Evolutionary conservation across 2,888 invertebrate genomes (phyloP).

Genomic region (Megaustenia siamemsis): DNA sequence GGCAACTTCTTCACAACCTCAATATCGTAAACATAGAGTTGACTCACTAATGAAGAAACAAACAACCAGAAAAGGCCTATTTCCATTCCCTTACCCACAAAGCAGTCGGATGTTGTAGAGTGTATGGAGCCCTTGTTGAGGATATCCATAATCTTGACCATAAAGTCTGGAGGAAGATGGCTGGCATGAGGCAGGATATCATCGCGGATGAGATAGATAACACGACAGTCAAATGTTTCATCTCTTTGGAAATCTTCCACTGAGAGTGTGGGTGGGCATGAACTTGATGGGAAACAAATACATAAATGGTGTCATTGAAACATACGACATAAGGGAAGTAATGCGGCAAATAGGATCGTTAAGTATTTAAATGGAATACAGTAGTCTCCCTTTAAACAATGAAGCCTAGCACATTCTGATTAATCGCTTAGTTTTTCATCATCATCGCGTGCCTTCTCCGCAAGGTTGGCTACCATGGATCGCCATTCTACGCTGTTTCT

Average conservation of each 20-base stretch:
- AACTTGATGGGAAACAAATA: conserved; percentile 74
- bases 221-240: conserved; percentile 87
- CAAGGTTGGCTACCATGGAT: too few relatives aligned
- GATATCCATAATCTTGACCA: conserved; percentile 89
- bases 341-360: not conserved
- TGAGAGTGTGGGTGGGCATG: conserved; percentile 82
- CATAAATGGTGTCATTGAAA: not conserved
- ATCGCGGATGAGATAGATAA: conserved; percentile 89
- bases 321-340: not conserved
- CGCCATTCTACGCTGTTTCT: too few relatives aligned
- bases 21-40: too few relatives aligned
- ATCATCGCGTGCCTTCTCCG: too few relatives aligned
- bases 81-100: conserved; percentile 76
- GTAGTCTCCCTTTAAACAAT: too few relatives aligned
- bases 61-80: too few relatives aligned
- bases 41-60: too few relatives aligned
- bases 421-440: too few relatives aligned
- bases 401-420: too few relatives aligned
- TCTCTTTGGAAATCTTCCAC: conserved; percentile 83
- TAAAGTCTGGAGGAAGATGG: conserved; percentile 89
- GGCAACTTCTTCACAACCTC: too few relatives aligned
- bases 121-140: conserved; percentile 91
- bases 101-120: conserved; percentile 78
- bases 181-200: conserved; percentile 90
- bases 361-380: too few relatives aligned